Base-by-base conservation (phyloP, 2,113 vertebrate genomes). In the Falcunculus frontatus region DNA sequence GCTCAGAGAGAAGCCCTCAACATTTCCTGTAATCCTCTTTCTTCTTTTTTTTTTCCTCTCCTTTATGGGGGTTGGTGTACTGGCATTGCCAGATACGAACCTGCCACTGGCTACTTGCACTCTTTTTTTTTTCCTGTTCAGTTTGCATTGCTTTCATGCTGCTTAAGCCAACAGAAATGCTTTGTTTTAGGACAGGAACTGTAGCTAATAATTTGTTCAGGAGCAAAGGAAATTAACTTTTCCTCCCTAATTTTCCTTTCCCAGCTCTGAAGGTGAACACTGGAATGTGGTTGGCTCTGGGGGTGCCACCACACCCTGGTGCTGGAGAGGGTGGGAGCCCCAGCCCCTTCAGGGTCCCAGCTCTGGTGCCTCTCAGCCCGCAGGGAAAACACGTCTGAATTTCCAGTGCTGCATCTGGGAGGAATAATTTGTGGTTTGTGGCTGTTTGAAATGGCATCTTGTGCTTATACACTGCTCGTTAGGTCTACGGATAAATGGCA, bases 311-410 rank as follows among this genome's bases (percentile, higher is more conserved):
- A 1, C 23, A 16, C 16, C 35, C 39, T 0, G 0, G 21, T 11
- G 47, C 29, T 4, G 21, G 44, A 80, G 32, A 56, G 15, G 29
- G 30, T 39, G 82, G 64, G 64, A 75, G 63, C 68, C 42, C 46
- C 30, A 37, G 52, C 21, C 32, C 46, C 47, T 2, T 1, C 8
- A 3, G 44, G 35, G 11, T 26, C 55, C 44, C 0, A 0, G 32
- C 64, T 77, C 73, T 0, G 1, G 52, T 7, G 19, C 78, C 5
- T 4, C 41, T 33, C 72, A 41, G 76, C 63, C 44, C 1, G 2
- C 0, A 0, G 35, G 56, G 49, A 37, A 77, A 87, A 42, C 0
- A 0, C 0, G 0, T 56, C 50, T 1, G 2, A 55, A 49, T 83
- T 81, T 75, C 90, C 62, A 93, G 30, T 9, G 62, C 62, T 3